phyloP scores from a whole-genome alignment of 2,113 vertebrate species.

The Mungos mungo region DNA sequence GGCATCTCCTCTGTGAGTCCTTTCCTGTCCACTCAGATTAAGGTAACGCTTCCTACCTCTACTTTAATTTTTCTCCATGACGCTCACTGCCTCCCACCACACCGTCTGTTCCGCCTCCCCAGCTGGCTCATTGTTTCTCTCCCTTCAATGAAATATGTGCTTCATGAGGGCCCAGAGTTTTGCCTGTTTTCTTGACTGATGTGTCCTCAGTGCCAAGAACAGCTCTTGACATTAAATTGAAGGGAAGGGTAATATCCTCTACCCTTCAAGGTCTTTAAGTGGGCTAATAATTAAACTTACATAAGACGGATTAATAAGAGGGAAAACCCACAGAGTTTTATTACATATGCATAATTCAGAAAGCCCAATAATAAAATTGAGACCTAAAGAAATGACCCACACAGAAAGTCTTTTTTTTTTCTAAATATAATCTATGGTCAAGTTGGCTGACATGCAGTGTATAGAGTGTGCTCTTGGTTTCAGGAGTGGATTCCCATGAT shows the following conservation, averaged over 20 bases:
- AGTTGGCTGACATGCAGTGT: too few relatives aligned
- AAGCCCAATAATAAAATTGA: background rate
- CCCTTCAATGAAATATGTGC: background rate
- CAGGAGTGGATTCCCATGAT: too few relatives aligned
- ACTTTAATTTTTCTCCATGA: background rate
- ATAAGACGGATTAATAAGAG: background rate
- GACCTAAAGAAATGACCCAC: background rate
- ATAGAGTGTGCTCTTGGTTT: too few relatives aligned
- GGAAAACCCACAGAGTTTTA: background rate
- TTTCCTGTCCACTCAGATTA: background rate
- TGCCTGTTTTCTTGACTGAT: background rate
- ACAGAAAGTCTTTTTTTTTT: background rate
- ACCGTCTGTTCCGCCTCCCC: background rate
- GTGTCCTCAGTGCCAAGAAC: background rate
- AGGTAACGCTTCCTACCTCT: background rate
- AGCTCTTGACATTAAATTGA: background rate
- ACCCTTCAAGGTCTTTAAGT: background rate
- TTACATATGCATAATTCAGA: background rate
- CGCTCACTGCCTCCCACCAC: background rate
- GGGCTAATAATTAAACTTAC: background rate
- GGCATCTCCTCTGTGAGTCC: background rate
- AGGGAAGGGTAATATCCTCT: background rate
- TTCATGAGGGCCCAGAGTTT: background rate
- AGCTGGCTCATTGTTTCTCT: background rate
- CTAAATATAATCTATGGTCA: too few relatives aligned